phyloP scores from a whole-genome alignment of 2,888 invertebrate genomes.

The Erebia palarica region DNA sequence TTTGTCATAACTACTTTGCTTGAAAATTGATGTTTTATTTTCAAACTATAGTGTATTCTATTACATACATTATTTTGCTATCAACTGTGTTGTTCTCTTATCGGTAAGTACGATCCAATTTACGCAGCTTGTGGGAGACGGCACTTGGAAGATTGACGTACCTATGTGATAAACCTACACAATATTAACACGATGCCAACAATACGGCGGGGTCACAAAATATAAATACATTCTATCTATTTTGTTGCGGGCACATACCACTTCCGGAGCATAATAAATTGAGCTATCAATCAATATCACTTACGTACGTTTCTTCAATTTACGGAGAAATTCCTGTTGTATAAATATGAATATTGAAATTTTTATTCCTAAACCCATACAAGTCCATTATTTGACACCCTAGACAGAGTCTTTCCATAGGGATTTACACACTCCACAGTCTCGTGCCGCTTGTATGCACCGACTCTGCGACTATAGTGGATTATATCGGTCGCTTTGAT shows the following conservation, averaged over 20 bases:
- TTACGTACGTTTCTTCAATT: slow-evolving; percentile 51
- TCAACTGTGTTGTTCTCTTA: slow-evolving; percentile 34
- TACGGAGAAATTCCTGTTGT: slow-evolving; percentile 31
- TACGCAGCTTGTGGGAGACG: slow-evolving; percentile 52
- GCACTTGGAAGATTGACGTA: slow-evolving; percentile 49
- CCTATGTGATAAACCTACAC: slow-evolving; percentile 54
- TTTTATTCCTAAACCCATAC: too few species aligned
- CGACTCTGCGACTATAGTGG: too few species aligned
- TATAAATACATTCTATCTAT: too few species aligned
- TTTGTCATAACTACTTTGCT: not conserved
- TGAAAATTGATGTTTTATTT: not conserved
- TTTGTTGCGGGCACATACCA: slow-evolving; percentile 45
- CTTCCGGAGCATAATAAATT: slow-evolving; percentile 53
- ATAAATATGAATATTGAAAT: too few species aligned
- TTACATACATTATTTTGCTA: slow-evolving; percentile 18
- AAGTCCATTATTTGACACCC: too few species aligned
- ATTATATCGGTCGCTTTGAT: too few species aligned
- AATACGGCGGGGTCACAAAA: slow-evolving; percentile 38
- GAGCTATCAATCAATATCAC: slow-evolving; percentile 66
- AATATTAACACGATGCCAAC: slow-evolving; percentile 49
- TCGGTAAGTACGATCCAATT: slow-evolving; percentile 53
- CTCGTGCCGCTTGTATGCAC: too few species aligned
- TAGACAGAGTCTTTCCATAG: too few species aligned
- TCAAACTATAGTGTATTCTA: not conserved
- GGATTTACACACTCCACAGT: too few species aligned